Evolutionary conservation across 2,888 invertebrate genomes (phyloP).

Genomic region (Xestobium rufovillosum): DNA sequence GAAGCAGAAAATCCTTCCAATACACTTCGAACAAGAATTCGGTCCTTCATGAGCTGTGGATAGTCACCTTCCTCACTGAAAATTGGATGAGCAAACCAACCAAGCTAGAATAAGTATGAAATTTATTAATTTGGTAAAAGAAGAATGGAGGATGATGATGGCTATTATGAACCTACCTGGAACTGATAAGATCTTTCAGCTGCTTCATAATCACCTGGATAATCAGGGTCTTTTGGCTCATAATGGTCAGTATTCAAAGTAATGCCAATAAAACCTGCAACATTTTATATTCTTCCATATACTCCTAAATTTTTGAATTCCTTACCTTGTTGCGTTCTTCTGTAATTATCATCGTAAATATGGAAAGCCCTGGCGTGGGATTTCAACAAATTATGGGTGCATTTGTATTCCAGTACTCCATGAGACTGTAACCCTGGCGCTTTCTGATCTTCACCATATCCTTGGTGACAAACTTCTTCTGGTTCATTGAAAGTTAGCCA

Average conservation of each 20-base stretch:
- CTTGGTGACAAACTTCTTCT: constrained; percentile 48
- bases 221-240: no score
- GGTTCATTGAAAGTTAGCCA: constrained; percentile 79
- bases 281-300: no score
- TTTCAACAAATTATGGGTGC: constrained; percentile 39
- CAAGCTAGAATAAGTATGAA: constrained; percentile 41
- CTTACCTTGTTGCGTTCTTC: constrained; percentile 3
- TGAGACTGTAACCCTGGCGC: constrained; percentile 16
- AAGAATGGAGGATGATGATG: no score
- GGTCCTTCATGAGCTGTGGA: constrained; percentile 44
- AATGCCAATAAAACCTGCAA: no score
- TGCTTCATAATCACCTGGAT: not conserved
- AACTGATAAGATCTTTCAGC: constrained; percentile 22
- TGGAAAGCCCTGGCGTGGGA: constrained; percentile 32
- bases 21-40: constrained; percentile 41
- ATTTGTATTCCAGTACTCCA: constrained; percentile 34
- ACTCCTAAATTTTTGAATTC: no score
- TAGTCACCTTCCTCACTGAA: constrained; percentile 46
- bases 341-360: not conserved
- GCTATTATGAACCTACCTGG: no score
- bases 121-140: no score
- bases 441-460: constrained; percentile 37
- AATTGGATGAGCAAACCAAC: constrained; percentile 46
- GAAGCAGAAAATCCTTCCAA: constrained; percentile 37
- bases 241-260: no score